Evolutionary conservation across 1,140 invertebrate species (phyloP).

Genomic region (Papilio dardanus): DNA sequence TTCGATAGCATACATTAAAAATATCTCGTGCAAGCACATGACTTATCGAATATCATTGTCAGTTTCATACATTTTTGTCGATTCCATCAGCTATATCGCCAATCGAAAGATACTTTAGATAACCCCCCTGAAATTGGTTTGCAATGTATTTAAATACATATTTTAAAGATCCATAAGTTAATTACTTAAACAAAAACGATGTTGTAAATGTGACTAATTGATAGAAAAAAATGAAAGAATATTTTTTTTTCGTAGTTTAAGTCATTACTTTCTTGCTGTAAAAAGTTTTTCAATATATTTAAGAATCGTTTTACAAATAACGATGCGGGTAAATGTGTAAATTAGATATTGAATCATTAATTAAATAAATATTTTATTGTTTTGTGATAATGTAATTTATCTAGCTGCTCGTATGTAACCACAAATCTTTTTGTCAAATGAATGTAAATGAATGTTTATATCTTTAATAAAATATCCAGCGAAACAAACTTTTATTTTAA

Average conservation of each 20-base stretch:
- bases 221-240: too few species aligned
- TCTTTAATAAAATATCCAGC: slow-evolving; percentile 51
- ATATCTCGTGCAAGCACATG: too few species aligned
- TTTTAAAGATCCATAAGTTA: too few species aligned
- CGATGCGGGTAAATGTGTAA: neutral
- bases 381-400: neutral
- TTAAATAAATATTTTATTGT: neutral
- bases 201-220: too few species aligned
- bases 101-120: too few species aligned
- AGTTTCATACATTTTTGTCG: too few species aligned
- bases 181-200: too few species aligned
- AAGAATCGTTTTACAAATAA: neutral
- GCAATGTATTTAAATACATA: too few species aligned
- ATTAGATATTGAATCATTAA: neutral
- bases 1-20: too few species aligned
- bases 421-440: slow-evolving; percentile 31
- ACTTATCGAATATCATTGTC: too few species aligned
- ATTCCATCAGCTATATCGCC: too few species aligned
- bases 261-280: neutral
- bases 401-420: slow-evolving; percentile 5
- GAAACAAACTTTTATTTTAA: neutral
- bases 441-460: slow-evolving; percentile 46
- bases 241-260: neutral
- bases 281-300: neutral
- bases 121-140: too few species aligned